A percentile compares a stretch with the other conserved stretches of the same genome.
phyloP scores from a whole-genome alignment of 1,140 invertebrate genomes.

The Lepidurus packardi region DNA sequence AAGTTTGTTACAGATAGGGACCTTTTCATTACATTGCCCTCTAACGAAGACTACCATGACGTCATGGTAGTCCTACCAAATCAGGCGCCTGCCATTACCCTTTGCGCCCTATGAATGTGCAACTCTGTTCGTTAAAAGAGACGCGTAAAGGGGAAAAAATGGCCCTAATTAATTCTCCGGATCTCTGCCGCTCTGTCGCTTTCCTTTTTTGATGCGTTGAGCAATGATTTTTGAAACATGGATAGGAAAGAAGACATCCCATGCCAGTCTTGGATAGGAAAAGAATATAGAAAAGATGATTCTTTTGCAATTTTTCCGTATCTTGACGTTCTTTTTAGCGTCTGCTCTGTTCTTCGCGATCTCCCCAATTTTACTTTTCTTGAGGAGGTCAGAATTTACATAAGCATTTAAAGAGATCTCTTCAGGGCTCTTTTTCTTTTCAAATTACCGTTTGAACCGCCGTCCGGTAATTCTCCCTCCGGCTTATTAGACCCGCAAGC shows the following conservation, averaged over 20 bases:
- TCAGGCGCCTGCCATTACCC: not conserved
- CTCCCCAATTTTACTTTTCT: no score
- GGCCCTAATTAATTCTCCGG: constrained; percentile 6
- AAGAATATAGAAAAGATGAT: not conserved
- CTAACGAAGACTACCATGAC: not conserved
- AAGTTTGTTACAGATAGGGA: constrained; percentile 13
- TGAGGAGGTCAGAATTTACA: not conserved
- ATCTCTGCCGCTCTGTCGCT: not conserved
- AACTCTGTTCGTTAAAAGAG: constrained; percentile 3
- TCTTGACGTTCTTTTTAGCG: no score
- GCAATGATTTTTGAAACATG: not conserved
- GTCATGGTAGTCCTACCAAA: not conserved
- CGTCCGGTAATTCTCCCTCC: not conserved
- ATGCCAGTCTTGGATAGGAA: no score
- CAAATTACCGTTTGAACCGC: not conserved
- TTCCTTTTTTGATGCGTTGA: not conserved
- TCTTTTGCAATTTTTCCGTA: not conserved
- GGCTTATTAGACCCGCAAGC: not conserved
- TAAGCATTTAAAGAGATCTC: not conserved
- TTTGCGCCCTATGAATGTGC: constrained; percentile 10
- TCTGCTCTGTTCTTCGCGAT: no score
- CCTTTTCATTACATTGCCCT: not conserved
- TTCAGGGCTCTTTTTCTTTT: not conserved
- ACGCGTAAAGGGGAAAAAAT: not conserved
- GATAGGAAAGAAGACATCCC: not conserved